Conservation (phyloP, 2,113 vertebrate species). For the Taurulus bubalis region DNA sequence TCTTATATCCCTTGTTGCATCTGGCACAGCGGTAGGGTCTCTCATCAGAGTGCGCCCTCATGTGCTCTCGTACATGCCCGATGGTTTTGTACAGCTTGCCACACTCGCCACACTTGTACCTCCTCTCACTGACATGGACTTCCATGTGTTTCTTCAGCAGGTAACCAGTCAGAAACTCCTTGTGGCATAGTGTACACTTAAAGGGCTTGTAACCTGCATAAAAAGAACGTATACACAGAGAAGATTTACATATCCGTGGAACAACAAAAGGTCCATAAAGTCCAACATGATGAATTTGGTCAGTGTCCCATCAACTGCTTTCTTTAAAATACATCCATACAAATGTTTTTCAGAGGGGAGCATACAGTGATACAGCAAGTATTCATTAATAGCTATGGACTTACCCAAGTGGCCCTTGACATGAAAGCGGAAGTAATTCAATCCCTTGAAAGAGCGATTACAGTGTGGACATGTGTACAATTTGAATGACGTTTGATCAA, state of each 20-base stretch:
- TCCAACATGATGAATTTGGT: background rate
- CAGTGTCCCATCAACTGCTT: background rate
- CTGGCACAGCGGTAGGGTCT: conserved; percentile 91
- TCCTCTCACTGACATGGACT: conserved; percentile 90
- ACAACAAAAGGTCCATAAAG: background rate
- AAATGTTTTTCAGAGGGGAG: background rate
- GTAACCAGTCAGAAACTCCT: conserved; percentile 95
- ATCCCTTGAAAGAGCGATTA: conserved; percentile 88
- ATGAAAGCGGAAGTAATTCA: conserved; percentile 89
- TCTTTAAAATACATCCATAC: background rate
- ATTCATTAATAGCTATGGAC: background rate
- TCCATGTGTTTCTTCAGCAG: conserved; percentile 97
- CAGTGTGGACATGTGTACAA: conserved; percentile 90
- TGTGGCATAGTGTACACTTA: conserved; percentile 90
- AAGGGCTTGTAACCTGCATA: conserved; percentile 90
- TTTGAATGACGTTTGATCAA: conserved; percentile 66
- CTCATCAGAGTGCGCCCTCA: conserved; percentile 94
- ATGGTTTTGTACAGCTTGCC: conserved; percentile 98
- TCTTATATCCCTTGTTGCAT: conserved; percentile 97
- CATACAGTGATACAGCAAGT: background rate
- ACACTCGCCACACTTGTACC: conserved; percentile 96
- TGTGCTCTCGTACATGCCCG: conserved; percentile 95
- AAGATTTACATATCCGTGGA: background rate
- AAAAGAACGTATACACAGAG: background rate
- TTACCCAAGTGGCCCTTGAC: conserved; percentile 91